A percentile compares a stretch with the other conserved stretches of the same genome.
These are phyloP conservation scores for Gallinago stenura DNA, from an alignment of 2,797 vertebrate genomes.

Conservation along the genomic window DNA sequence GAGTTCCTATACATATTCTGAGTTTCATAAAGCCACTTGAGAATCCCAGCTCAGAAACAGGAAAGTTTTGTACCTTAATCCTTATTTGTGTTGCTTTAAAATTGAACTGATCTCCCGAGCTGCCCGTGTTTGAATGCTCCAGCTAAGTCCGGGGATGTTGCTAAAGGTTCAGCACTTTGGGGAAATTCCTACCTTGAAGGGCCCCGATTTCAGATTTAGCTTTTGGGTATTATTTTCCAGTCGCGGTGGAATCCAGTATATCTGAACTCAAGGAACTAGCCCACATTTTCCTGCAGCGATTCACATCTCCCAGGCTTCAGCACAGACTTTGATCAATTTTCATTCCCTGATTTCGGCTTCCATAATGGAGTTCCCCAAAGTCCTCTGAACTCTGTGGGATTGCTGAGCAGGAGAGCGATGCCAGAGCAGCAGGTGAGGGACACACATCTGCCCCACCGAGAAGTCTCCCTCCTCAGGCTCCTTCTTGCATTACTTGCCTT, in stretches of 20 bases:
- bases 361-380: background rate
- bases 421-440: background rate
- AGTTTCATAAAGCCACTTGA: background rate
- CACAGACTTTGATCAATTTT: background rate
- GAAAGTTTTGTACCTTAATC: background rate
- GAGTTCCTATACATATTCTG: background rate
- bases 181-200: background rate
- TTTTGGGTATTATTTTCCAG: background rate
- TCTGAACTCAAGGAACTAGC: background rate
- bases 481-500: background rate
- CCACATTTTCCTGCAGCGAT: background rate
- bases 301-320: background rate
- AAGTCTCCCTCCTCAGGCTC: background rate
- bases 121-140: background rate
- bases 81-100: background rate
- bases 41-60: background rate
- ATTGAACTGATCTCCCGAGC: background rate
- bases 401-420: background rate
- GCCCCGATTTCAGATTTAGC: background rate
- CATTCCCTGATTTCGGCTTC: slow-evolving; percentile 1
- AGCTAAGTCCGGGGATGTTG: background rate
- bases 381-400: background rate
- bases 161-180: background rate
- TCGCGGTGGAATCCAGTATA: background rate
- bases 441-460: background rate